A percentile compares a stretch with the other conserved stretches of the same genome.
phyloP scores from a whole-genome alignment of 1,140 invertebrate genomes.

The Drosophila malerkotliana region DNA sequence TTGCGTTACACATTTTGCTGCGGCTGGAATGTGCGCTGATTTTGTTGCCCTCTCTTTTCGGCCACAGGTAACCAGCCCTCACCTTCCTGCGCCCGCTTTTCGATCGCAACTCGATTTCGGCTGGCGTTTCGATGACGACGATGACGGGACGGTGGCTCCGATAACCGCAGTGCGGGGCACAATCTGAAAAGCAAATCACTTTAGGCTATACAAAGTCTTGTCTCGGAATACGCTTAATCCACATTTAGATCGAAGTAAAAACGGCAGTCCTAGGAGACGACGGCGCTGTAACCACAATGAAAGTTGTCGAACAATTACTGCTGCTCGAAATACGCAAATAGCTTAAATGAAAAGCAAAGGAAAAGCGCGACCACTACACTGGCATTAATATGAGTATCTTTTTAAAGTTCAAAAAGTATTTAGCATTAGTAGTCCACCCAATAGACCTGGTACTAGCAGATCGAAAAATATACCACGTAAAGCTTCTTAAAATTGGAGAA shows the following conservation, averaged over 20 bases:
- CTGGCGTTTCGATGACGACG: slow-evolving; percentile 31
- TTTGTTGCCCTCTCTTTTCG: slow-evolving; percentile 39
- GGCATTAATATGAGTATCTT: neutral
- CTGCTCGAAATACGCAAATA: slow-evolving; percentile 80
- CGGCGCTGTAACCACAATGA: slow-evolving; percentile 53
- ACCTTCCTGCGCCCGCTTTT: slow-evolving; percentile 12
- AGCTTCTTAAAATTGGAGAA: neutral
- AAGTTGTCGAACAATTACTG: slow-evolving; percentile 70
- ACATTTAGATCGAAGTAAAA: slow-evolving; percentile 53
- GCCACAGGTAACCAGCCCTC: slow-evolving; percentile 10
- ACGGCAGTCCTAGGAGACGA: neutral
- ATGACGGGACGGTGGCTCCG: slow-evolving; percentile 42
- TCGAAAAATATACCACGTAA: too few relatives aligned
- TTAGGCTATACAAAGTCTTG: slow-evolving; percentile 65
- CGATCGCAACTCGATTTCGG: slow-evolving; percentile 52
- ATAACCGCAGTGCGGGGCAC: slow-evolving; percentile 59
- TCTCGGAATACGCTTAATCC: slow-evolving; percentile 79
- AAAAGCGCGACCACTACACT: slow-evolving; percentile 9
- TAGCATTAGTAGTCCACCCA: too few relatives aligned
- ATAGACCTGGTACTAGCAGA: too few relatives aligned
- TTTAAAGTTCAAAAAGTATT: neutral
- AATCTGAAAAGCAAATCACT: slow-evolving; percentile 82
- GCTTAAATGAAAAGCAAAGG: slow-evolving; percentile 64
- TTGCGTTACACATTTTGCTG: slow-evolving; percentile 80
- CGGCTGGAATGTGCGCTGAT: slow-evolving; percentile 77